Evolutionary conservation across 2,888 invertebrate species (phyloP).

Genomic region (Pecten maximus): DNA sequence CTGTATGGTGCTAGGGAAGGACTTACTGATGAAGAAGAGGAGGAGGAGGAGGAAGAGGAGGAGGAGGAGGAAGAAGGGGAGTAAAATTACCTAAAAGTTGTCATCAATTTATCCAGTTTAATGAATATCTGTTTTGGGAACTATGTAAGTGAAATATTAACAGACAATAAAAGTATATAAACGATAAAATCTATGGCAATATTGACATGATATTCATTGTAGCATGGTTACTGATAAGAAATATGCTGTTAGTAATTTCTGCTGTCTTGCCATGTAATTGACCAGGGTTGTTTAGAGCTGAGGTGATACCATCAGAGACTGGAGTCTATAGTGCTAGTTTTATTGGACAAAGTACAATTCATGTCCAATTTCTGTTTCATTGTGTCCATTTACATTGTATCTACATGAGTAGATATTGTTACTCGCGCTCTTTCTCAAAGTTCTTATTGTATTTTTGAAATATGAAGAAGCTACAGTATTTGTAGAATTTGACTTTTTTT

Average conservation of each 20-base stretch:
- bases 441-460: no score
- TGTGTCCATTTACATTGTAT: no score
- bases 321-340: not conserved
- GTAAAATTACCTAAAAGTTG: not conserved
- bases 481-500: no score
- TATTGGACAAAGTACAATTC: no score
- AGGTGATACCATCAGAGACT: not conserved
- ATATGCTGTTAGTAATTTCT: not conserved
- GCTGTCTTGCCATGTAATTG: no score
- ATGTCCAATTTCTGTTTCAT: no score
- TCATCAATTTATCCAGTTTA: not conserved
- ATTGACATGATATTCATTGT: not conserved
- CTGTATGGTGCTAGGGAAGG: conserved; percentile 64
- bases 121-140: not conserved
- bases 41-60: conserved; percentile 37
- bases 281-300: no score
- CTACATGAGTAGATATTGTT: no score
- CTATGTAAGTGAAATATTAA: not conserved
- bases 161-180: not conserved
- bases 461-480: no score
- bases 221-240: not conserved
- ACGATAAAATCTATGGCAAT: not conserved
- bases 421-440: no score
- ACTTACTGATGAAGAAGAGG: conserved; percentile 44
- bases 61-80: not conserved